Evolutionary conservation across 2,797 vertebrate species (phyloP).

Genomic region (Artibeus jamaicensis): DNA sequence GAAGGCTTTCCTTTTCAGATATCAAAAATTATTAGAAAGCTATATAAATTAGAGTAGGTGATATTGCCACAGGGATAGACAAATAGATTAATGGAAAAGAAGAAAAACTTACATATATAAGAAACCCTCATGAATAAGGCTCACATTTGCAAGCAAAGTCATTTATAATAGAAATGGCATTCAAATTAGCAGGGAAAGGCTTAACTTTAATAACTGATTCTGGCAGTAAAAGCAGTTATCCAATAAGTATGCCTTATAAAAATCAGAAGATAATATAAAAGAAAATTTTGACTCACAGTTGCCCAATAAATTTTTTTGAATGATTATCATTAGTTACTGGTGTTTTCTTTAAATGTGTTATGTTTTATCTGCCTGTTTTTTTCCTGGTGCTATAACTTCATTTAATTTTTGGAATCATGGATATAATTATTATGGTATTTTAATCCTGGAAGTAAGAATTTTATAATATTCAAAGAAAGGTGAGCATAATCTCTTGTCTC

Average conservation of each 20-base stretch:
- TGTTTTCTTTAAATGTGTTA: background rate
- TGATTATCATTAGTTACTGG: background rate
- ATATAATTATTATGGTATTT: background rate
- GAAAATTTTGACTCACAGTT: background rate
- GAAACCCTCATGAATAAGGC: background rate
- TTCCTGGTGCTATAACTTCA: background rate
- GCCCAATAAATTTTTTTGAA: background rate
- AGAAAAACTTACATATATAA: background rate
- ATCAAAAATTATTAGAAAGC: background rate
- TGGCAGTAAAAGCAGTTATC: background rate
- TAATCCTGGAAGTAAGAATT: background rate
- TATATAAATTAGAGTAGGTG: background rate
- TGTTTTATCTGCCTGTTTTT: background rate
- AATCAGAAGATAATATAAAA: conserved; percentile 12
- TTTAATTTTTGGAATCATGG: background rate
- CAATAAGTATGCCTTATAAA: background rate
- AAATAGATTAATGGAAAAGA: background rate
- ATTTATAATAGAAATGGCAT: background rate
- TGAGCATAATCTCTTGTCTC: background rate
- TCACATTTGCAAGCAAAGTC: background rate
- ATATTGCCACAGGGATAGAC: background rate
- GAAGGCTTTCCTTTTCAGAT: background rate
- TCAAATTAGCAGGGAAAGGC: conserved; percentile 34
- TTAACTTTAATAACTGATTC: background rate
- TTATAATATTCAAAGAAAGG: background rate